Conservation (phyloP, 2,888 invertebrate species). For the Epirrhoe alternata region DNA sequence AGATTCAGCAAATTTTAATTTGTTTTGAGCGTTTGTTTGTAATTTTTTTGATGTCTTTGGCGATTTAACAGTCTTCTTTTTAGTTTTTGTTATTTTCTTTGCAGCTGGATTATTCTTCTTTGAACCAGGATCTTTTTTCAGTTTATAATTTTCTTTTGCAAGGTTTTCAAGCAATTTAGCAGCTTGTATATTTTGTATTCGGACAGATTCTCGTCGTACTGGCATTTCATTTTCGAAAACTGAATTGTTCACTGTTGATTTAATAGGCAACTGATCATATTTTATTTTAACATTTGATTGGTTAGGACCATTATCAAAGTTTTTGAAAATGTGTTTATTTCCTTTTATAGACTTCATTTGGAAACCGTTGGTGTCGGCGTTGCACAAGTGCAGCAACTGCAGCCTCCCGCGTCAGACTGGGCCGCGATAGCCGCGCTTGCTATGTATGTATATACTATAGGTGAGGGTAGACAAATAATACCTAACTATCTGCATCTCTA, state of each 20-base stretch:
- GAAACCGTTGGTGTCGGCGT: background rate
- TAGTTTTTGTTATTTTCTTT: background rate
- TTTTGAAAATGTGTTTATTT: background rate
- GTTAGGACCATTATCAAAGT: background rate
- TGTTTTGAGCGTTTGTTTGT: background rate
- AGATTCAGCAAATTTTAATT: background rate
- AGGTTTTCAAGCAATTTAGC: background rate
- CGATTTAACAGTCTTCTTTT: background rate
- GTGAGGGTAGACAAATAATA: conserved; percentile 3
- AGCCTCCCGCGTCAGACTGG: background rate
- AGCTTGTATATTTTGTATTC: background rate
- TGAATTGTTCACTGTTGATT: background rate
- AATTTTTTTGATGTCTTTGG: background rate
- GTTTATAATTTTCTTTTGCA: background rate
- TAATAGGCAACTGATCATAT: background rate
- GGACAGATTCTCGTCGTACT: background rate
- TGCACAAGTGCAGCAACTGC: background rate
- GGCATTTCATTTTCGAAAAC: background rate
- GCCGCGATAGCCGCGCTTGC: background rate
- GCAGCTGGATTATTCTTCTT: background rate
- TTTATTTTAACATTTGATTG: background rate
- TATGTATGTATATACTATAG: background rate
- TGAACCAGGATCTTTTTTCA: background rate
- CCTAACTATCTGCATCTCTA: conserved; percentile 12
- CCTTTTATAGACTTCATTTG: background rate